These are phyloP conservation scores for Agonopterix heracliana DNA, from an alignment of 2,888 invertebrate genomes.

Conservation along the genomic window DNA sequence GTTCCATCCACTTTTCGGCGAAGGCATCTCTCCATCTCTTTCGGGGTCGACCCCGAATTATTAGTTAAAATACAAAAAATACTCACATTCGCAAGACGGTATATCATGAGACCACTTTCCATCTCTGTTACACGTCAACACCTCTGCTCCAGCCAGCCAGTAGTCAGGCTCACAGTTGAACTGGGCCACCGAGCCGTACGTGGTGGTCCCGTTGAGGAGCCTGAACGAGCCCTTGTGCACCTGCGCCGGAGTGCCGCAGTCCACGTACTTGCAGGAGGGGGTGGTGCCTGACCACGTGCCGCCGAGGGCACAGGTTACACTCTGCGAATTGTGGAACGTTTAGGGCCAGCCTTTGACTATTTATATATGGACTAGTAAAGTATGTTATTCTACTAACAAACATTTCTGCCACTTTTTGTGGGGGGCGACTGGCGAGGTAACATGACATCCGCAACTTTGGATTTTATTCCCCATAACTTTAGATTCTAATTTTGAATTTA, in stretches of 20 bases:
- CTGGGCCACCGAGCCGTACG: slow-evolving; percentile 85
- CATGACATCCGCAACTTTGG: too few relatives aligned
- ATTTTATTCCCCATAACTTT: too few relatives aligned
- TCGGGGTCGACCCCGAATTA: too few relatives aligned
- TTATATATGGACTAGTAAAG: too few relatives aligned
- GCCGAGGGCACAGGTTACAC: slow-evolving; percentile 88
- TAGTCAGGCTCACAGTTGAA: slow-evolving; percentile 89
- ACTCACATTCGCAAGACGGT: slow-evolving; percentile 89
- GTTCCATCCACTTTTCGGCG: too few relatives aligned
- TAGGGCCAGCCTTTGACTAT: too few relatives aligned
- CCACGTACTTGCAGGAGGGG: slow-evolving; percentile 90
- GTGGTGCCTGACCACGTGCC: slow-evolving; percentile 89
- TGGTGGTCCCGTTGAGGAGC: slow-evolving; percentile 86
- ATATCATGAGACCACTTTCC: slow-evolving; percentile 92
- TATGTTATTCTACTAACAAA: too few relatives aligned
- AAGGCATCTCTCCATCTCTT: too few relatives aligned
- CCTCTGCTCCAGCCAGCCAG: slow-evolving; percentile 86
- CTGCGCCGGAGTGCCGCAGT: slow-evolving; percentile 88
- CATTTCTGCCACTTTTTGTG: too few relatives aligned
- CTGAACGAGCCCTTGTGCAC: slow-evolving; percentile 85
- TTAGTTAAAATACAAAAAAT: too few relatives aligned
- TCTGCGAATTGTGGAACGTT: slow-evolving; percentile 51
- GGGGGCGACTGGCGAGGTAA: too few relatives aligned
- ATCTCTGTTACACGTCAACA: slow-evolving; percentile 85
- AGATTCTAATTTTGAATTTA: too few relatives aligned